Evolutionary conservation across 2,888 invertebrate genomes (phyloP).

Genomic region (Drosophila meridiana): DNA sequence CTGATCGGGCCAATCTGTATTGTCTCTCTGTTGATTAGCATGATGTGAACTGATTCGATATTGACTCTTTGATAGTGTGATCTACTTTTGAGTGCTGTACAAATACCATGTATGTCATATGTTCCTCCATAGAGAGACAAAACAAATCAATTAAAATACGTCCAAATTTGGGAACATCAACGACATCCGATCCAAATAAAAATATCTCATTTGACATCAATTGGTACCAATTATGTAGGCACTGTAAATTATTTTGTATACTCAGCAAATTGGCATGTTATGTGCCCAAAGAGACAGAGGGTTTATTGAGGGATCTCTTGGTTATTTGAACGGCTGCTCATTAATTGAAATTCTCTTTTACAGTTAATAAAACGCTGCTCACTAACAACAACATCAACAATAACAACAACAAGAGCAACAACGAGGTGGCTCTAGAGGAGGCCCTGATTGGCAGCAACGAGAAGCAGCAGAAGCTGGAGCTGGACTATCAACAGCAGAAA

Average conservation of each 20-base stretch:
- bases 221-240: constrained; percentile 73
- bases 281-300: not conserved
- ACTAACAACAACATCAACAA: constrained; percentile 49
- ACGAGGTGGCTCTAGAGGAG: constrained; percentile 57
- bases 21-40: constrained; percentile 53
- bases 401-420: constrained; percentile 27
- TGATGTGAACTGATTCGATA: constrained; percentile 45
- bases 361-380: constrained; percentile 64
- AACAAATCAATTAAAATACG: constrained; percentile 61
- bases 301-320: not conserved
- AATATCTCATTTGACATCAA: constrained; percentile 71
- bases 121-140: not conserved
- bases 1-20: constrained; percentile 40
- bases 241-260: constrained; percentile 65
- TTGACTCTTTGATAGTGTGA: constrained; percentile 40
- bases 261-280: constrained; percentile 49
- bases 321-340: constrained; percentile 9
- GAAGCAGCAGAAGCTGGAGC: constrained; percentile 59
- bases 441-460: constrained; percentile 52
- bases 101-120: not conserved
- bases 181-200: constrained; percentile 36
- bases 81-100: constrained; percentile 12
- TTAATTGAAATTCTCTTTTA: constrained; percentile 32
- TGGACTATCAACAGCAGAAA: constrained; percentile 58
- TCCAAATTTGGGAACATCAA: constrained; percentile 20